Evolutionary conservation across 2,797 vertebrate species (phyloP).

Genomic region (Triplophysa yarkandensis): DNA sequence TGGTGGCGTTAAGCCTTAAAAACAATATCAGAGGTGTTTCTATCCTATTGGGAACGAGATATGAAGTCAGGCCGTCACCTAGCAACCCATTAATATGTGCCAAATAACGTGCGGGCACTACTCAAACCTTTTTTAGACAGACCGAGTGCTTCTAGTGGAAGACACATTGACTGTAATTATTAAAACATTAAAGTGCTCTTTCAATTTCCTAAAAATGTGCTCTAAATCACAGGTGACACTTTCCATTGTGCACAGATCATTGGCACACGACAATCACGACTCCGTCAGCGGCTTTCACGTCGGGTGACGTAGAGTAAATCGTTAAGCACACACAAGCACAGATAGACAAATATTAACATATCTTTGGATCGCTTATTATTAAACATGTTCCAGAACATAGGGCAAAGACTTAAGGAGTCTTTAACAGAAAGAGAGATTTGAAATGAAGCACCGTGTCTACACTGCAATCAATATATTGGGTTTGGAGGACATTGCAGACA

Average conservation of each 20-base stretch:
- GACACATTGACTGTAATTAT: constrained; percentile 16
- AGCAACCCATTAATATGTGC: constrained; percentile 22
- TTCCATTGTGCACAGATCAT: not conserved
- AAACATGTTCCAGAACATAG: not conserved
- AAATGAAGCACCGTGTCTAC: no score
- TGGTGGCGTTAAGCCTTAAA: constrained; percentile 11
- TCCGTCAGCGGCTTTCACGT: not conserved
- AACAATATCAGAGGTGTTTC: not conserved
- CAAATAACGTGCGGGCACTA: not conserved
- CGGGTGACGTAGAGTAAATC: constrained; percentile 40
- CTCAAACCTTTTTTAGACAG: constrained; percentile 16
- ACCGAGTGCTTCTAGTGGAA: constrained; percentile 41
- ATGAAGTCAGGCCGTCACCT: constrained; percentile 27
- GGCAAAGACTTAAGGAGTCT: not conserved
- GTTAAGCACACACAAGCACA: constrained; percentile 27
- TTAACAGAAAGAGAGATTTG: not conserved
- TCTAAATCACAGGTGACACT: constrained; percentile 18
- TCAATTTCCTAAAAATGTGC: constrained; percentile 13
- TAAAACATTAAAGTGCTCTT: constrained; percentile 28
- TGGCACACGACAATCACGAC: not conserved
- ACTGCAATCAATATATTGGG: no score
- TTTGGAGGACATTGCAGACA: no score
- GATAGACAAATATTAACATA: constrained; percentile 58
- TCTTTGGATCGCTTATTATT: not conserved
- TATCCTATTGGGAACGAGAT: not conserved